Base-by-base conservation (phyloP, 2,797 vertebrate species). In the Phoebastria nigripes region DNA sequence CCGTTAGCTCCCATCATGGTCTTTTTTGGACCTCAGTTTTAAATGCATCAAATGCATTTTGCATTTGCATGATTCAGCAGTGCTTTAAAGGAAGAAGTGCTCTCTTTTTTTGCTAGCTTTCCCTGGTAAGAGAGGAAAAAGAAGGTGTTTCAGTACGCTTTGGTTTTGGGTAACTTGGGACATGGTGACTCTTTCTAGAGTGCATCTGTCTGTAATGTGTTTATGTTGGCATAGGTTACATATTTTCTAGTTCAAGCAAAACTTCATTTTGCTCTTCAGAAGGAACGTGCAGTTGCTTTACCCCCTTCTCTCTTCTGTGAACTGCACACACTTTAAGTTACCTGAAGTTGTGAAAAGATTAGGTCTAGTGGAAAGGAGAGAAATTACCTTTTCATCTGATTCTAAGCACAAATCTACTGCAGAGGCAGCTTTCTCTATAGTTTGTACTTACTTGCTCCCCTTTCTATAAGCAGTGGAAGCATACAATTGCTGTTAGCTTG, bases 171-270 rank as follows among this genome's bases (percentile, higher is more conserved):
- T 70, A 37, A 21, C 37, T 12, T 52, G 31, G 7, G 29, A 37
- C 6, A 9, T 20, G 17, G 22, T 51, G 14, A 28, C 25, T 52
- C 42, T 31, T 79, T 35, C 29, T n/a, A n/a, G 54, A 31, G 12
- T 69, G 9, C 20, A 19, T 51, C 33, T 72, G 19, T 65, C 46
- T 37, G 9, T 28, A 37, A 2, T 15, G 8, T 33, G 11, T 81
- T 39, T n/a, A 8, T 77, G 26, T 65, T 72, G 19, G 28, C 12
- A 5, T 19, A 28, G 24, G 7, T 41, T 35, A 22, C 2, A 0
- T 44, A 37, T 51, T 76, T 91, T 55, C 4, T 6, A 46, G 16
- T 54, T 49, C 14, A 72, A 67, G 19, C 31, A 71, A 58, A 71
- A 37, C 12, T 37, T 39, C 8, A 9, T 58, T 83, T 83, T 69